Evolutionary conservation across 2,888 invertebrate genomes (phyloP), one percentile per base, ranked within the genome.

Genomic region (Ophioninae sp.): DNA sequence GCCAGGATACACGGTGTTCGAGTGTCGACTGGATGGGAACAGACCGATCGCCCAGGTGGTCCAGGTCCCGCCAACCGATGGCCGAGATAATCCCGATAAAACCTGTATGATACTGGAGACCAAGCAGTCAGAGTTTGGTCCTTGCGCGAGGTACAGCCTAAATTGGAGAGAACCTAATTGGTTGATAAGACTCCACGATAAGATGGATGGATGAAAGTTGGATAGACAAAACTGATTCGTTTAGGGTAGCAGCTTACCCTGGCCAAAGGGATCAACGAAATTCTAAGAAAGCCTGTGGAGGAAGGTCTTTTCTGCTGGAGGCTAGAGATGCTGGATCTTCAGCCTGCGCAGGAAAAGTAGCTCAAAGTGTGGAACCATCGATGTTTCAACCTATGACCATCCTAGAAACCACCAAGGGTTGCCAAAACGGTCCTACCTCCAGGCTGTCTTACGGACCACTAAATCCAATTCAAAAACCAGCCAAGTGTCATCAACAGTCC

Each of bases 11-110:
- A 87, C 86, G 82, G 72, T 89, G 65, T 85, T 89, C 73, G 87
- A 90, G 86, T 89, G 89, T 86, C 89, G 87, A 44, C 81, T 88
- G 73, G 87, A 89, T 77, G 88, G 85, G 79, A 85, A 88, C 82
- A 85, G 85, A 84, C 88, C 89, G 58, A 83, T 89, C 82, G 89
- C 87, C 77, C 87, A 87, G 75, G 85, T 89, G 72, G 84, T 89
- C 84, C 90, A 88, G 23, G 84, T 89, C 75, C 85, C 88, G 44
- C 76, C 81, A 44, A 73, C 81, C 69, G 82, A 87, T 65, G 75
- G 84, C 65, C 30, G 73, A 72, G 68, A 81, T 68, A 73, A 64
- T 20, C 51, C 23, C 20, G 20, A 84, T 61, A 72, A 87, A 79
- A 83, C 84, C 67, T 85, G 86, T 59, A 75, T 86, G 17, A 77